Evolutionary conservation across 2,797 vertebrate species (phyloP).

Genomic region (Podarcis siculus): DNA sequence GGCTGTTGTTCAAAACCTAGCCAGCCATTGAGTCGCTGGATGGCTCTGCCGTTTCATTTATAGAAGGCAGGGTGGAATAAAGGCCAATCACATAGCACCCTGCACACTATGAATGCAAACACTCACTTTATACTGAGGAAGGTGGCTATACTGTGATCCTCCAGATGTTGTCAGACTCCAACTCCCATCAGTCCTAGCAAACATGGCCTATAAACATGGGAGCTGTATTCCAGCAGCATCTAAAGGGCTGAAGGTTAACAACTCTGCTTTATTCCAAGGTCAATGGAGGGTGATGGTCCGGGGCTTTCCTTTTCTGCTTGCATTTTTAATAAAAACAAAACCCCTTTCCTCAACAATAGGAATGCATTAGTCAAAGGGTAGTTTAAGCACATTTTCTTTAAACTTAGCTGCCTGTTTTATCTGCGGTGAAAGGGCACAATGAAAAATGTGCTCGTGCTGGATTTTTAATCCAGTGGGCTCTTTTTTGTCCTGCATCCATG

Average conservation of each 20-base stretch:
- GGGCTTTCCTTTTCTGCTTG: not conserved
- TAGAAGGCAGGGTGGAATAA: not conserved
- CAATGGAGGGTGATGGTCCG: not conserved
- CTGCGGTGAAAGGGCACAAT: not conserved
- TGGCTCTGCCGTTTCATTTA: not conserved
- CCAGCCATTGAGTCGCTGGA: too few relatives aligned
- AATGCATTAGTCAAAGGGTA: not conserved
- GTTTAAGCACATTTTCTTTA: not conserved
- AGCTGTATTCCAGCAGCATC: too few relatives aligned
- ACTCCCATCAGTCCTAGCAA: too few relatives aligned
- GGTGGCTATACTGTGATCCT: not conserved
- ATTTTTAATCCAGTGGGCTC: not conserved
- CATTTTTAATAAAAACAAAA: not conserved
- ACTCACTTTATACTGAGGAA: not conserved
- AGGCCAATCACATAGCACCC: not conserved
- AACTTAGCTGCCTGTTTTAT: not conserved
- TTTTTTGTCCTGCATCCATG: not conserved
- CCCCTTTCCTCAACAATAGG: not conserved
- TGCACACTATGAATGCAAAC: too few relatives aligned
- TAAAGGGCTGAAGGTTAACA: too few relatives aligned
- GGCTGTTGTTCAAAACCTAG: not conserved
- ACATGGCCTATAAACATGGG: too few relatives aligned
- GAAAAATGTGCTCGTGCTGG: not conserved
- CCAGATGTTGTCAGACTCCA: not conserved
- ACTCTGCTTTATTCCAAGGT: not conserved